A percentile compares a stretch with the other conserved stretches of the same genome.
Evolutionary conservation across 2,113 vertebrate species (phyloP).

Genomic region (Halichoeres trimaculatus): DNA sequence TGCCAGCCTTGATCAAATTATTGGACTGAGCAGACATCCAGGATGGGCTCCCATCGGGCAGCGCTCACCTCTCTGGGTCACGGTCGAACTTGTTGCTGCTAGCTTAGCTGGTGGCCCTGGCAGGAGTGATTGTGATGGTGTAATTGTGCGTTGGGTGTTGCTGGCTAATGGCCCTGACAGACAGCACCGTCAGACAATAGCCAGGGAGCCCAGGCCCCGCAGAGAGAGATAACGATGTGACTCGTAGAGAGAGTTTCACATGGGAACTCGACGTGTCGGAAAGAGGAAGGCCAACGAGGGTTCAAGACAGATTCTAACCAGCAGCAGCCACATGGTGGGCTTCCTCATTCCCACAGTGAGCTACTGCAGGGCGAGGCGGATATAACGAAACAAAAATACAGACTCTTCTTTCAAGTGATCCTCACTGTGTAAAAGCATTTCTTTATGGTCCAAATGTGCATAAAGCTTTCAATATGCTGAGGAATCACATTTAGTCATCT

Average conservation of each 20-base stretch:
- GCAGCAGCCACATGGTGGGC: slow-evolving; percentile 18
- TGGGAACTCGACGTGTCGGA: slow-evolving; percentile 68
- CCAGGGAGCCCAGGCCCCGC: slow-evolving; percentile 59
- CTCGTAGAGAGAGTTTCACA: slow-evolving; percentile 61
- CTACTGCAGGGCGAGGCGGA: neutral
- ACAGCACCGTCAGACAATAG: slow-evolving; percentile 71
- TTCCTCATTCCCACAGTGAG: slow-evolving; percentile 61
- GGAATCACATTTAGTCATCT: neutral
- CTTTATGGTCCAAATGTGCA: slow-evolving; percentile 9
- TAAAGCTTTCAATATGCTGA: slow-evolving; percentile 3
- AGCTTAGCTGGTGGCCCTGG: neutral
- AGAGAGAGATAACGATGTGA: slow-evolving; percentile 67
- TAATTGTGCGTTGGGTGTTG: slow-evolving; percentile 52
- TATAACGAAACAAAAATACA: neutral
- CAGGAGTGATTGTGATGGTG: slow-evolving; percentile 12
- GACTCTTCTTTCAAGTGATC: neutral
- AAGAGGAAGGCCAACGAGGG: slow-evolving; percentile 52
- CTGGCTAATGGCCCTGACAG: slow-evolving; percentile 53
- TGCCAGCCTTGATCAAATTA: slow-evolving; percentile 40
- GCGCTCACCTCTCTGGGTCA: slow-evolving; percentile 49
- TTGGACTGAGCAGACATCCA: slow-evolving; percentile 7
- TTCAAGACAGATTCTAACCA: slow-evolving; percentile 39
- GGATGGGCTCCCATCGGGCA: slow-evolving; percentile 35
- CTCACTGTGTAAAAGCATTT: neutral
- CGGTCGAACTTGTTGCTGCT: slow-evolving; percentile 8